Percentiles rank a stretch among this genome's conserved stretches.
phyloP scores from a whole-genome alignment of 2,888 invertebrate species.

The Perizoma flavofasciatum region DNA sequence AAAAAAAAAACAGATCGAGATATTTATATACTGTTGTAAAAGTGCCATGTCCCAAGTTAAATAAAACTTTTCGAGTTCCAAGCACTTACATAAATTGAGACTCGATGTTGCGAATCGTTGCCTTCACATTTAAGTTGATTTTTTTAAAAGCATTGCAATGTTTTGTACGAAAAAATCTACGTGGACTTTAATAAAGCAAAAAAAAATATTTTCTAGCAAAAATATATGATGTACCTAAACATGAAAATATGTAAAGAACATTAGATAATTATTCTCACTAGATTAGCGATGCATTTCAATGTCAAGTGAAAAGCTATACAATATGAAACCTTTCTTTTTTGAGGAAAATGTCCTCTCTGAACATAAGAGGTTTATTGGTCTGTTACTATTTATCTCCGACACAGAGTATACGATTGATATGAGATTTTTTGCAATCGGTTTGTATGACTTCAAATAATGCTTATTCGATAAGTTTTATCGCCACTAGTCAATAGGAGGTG shows the following conservation, averaged over 20 bases:
- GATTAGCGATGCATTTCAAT: constrained; percentile 1
- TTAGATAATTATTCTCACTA: constrained; percentile 1
- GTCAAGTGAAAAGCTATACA: background rate
- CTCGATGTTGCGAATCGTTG: constrained; percentile 18
- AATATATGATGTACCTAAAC: constrained; percentile 21
- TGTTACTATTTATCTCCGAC: too few relatives aligned
- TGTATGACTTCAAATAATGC: too few relatives aligned
- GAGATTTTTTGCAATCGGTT: too few relatives aligned
- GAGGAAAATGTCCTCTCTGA: too few relatives aligned
- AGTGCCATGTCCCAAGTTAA: constrained; percentile 8
- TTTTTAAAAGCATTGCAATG: constrained; percentile 37
- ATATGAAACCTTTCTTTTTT: too few relatives aligned
- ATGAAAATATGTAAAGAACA: constrained; percentile 24
- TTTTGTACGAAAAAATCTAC: constrained; percentile 26
- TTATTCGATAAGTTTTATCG: too few relatives aligned
- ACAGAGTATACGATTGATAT: too few relatives aligned
- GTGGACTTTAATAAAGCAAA: constrained; percentile 23
- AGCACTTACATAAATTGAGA: constrained; percentile 25
- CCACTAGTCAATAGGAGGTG: too few relatives aligned
- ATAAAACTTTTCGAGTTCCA: constrained; percentile 15
- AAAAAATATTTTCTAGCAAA: constrained; percentile 18
- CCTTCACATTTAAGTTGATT: constrained; percentile 26
- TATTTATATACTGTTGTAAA: constrained; percentile 1
- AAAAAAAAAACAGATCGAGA: too few relatives aligned
- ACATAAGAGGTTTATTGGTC: too few relatives aligned